phyloP scores from a whole-genome alignment of 2,888 invertebrate genomes.

The Euplagia quadripunctaria region DNA sequence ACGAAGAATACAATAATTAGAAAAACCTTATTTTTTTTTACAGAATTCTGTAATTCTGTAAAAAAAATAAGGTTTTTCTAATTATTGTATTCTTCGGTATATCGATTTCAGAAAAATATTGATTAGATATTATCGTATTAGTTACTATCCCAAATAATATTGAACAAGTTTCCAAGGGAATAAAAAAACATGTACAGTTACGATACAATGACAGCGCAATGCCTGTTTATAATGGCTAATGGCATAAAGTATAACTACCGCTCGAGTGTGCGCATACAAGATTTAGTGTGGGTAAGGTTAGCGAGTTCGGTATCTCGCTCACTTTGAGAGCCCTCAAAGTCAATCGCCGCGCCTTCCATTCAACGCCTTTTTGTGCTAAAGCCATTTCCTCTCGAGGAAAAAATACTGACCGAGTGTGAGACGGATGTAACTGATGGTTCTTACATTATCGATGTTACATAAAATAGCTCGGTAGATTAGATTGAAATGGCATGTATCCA shows the following conservation, averaged over 20 bases:
- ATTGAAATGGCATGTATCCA: slow-evolving; percentile 8
- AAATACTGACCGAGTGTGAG: slow-evolving; percentile 37
- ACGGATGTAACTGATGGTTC: slow-evolving; percentile 31
- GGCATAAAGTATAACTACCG: neutral
- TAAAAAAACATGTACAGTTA: neutral
- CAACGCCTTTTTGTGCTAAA: slow-evolving; percentile 47
- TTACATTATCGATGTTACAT: slow-evolving; percentile 5
- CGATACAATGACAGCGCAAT: neutral
- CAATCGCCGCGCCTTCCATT: slow-evolving; percentile 51
- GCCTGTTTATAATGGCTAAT: neutral
- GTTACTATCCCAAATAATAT: too few species aligned
- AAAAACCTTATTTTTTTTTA: too few species aligned
- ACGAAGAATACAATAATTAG: too few species aligned
- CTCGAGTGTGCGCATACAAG: slow-evolving; percentile 1
- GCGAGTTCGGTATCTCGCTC: slow-evolving; percentile 52
- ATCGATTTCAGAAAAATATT: too few species aligned
- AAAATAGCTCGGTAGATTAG: slow-evolving; percentile 15
- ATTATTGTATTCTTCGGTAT: too few species aligned
- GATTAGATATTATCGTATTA: too few species aligned
- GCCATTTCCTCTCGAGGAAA: slow-evolving; percentile 59
- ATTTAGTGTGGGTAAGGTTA: slow-evolving; percentile 49
- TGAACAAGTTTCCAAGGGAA: neutral
- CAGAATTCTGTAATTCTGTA: too few species aligned
- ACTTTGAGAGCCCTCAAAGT: slow-evolving; percentile 55
- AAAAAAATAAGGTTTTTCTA: too few species aligned